Evolutionary conservation across 2,797 vertebrate species (phyloP), one percentile per base, ranked within the genome.

Genomic region (Sarcoramphus papa): DNA sequence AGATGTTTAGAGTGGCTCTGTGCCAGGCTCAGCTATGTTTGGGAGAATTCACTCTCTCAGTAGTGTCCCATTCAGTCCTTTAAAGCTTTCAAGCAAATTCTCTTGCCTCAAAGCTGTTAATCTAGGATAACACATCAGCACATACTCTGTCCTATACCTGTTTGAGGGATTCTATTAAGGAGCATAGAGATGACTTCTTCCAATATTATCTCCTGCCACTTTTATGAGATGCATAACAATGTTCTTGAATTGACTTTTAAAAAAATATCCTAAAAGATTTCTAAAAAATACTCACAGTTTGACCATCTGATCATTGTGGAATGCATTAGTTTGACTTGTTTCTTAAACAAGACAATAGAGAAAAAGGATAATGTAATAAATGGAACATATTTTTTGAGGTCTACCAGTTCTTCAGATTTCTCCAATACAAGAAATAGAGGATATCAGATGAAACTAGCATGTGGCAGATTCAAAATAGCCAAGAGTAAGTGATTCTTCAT

Each of bases 1-100:
- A 65, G 57, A 51, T 93, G 79, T 96, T 97, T 96, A 50, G 59
- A 65, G 67, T 95, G 78, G 78, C 59, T 28, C 43, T 74, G n/a
- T 63, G 83, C 60, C 70, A 94, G 41, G 12, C 22, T 60, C 53
- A 56, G 40, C 53, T 60, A 19, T 15, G 14, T 43, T 74, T 79
- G 60, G 20, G 48, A 92, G 40, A 89, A 74, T 65, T n/a, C 12
- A 85, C 50, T 81, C 25, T 88, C 43, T 72, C 73, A n/a, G 28
- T 47, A 45, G 17, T 37, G 17, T 72, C 78, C 50, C 47, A 18
- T 57, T 74, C 68, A 57, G 31, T 65, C 25, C n/a, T 76, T 62
- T 60, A 83, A 62, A 93, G 6, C 25, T 88, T 64, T 72, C 22
- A 80, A 51, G 45, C 3, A 83, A 54, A 56, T 80, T 77, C 35